Evolutionary conservation across 2,113 vertebrate species (phyloP), one percentile per base, ranked within the genome.

Genomic region (Heterotis niloticus): DNA sequence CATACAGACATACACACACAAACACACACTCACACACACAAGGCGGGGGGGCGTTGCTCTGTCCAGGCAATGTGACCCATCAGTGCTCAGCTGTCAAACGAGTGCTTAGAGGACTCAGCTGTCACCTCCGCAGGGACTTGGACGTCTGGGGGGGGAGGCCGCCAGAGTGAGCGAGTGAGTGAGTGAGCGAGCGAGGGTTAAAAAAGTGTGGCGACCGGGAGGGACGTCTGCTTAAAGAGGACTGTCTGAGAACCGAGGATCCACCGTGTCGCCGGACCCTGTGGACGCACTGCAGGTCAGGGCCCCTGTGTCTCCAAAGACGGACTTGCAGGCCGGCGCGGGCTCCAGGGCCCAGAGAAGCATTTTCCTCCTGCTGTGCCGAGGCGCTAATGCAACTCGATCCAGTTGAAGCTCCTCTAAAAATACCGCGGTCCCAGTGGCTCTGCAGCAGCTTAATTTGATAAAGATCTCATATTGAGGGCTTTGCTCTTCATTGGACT

Each of bases 371-470:
- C 80, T 85, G 86, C 83, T 80, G 82, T 52, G 78, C 64, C 56
- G 67, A 76, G 87, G 90, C 82, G 83, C 84, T 88, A 88, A 89
- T 86, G 92, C 90, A 93, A 94, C 88, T 80, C 88, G 91, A 94
- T 90, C 91, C 86, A 80, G 59, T 77, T 76, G 88, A 87, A 91
- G 91, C 88, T 81, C 78, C 84, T 89, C 92, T 94, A 94, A 94
- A 94, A 92, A 94, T 93, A 94, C 86, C 85, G 79, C 69, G 74
- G 77, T 72, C 77, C 77, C 83, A 77, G 76, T 81, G 88, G 78
- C 68, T 44, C 80, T 86, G 80, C 78, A 75, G 84, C 82, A 83
- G 60, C 81, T 64, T 83, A 79, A 88, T 88, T 88, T 86, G 77
- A 78, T 83, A 82, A 87, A 86, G 84, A 86, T 91, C 83, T 85